A percentile compares a stretch with the other conserved stretches of the same genome.
Evolutionary conservation across 2,888 invertebrate species (phyloP).

Genomic region (Limnephilus auricula): DNA sequence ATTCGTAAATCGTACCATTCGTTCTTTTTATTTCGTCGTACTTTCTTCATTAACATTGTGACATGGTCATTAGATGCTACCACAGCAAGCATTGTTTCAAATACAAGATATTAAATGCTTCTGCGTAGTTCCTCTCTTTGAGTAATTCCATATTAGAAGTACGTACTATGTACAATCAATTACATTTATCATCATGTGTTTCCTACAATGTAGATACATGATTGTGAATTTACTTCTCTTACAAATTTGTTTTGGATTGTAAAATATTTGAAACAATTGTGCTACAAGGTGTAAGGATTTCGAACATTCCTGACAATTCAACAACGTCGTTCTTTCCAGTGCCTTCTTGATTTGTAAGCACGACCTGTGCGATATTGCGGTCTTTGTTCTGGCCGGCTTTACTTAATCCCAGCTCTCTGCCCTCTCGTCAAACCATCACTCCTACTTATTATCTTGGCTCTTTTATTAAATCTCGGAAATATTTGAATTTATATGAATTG

Average conservation of each 20-base stretch:
- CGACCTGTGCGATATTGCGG: not conserved
- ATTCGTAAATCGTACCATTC: too few species aligned
- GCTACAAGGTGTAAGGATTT: not conserved
- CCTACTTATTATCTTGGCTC: not conserved
- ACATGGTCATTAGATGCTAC: too few species aligned
- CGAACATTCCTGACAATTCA: not conserved
- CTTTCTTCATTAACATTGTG: too few species aligned
- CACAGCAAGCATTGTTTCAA: not conserved
- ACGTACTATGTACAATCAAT: too few species aligned
- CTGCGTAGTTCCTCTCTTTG: not conserved
- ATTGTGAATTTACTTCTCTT: not conserved
- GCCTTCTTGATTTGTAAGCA: conserved; percentile 4
- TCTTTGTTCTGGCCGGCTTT: not conserved
- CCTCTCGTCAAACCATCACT: not conserved
- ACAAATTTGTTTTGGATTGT: not conserved
- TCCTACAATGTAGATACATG: too few species aligned
- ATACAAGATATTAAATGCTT: not conserved
- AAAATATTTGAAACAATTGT: not conserved
- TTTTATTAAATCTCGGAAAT: conserved; percentile 19
- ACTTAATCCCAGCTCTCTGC: not conserved
- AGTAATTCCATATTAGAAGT: not conserved
- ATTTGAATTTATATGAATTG: not conserved
- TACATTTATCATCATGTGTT: too few species aligned
- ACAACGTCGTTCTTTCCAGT: not conserved
- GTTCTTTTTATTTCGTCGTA: too few species aligned